These are phyloP conservation scores for Ctenicera cuprea DNA, from an alignment of 2,888 invertebrate genomes.

Conservation along the genomic window DNA sequence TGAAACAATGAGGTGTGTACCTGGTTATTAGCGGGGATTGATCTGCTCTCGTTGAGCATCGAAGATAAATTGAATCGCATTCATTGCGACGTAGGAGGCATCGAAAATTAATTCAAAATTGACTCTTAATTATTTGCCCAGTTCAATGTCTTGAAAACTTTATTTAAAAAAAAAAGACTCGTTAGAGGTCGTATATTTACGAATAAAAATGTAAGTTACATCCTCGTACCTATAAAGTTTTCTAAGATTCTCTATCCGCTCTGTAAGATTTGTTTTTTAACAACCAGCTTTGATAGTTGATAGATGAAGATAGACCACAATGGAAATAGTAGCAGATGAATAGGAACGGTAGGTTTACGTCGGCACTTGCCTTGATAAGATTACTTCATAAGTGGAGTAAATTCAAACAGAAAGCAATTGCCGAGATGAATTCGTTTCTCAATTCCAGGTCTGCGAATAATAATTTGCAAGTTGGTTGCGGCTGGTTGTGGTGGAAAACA, in stretches of 20 bases:
- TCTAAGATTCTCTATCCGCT: too few relatives aligned
- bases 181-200: too few relatives aligned
- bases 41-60: not conserved
- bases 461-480: constrained; percentile 61
- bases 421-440: constrained; percentile 45
- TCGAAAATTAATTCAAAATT: not conserved
- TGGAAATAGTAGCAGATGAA: constrained; percentile 4
- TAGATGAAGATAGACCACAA: not conserved
- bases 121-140: not conserved
- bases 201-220: too few relatives aligned
- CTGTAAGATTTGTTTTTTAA: too few relatives aligned
- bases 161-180: too few relatives aligned
- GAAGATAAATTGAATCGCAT: constrained; percentile 14
- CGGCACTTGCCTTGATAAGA: constrained; percentile 33
- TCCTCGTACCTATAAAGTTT: too few relatives aligned
- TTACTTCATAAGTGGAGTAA: constrained; percentile 38
- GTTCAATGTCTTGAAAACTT: not conserved
- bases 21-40: constrained; percentile 7
- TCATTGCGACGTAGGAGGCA: not conserved
- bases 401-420: constrained; percentile 39
- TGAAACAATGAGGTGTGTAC: constrained; percentile 21
- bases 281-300: not conserved
- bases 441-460: constrained; percentile 59
- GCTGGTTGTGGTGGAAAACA: constrained; percentile 62
- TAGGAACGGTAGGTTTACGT: constrained; percentile 22